phyloP scores from a whole-genome alignment of 2,888 invertebrate genomes.

The Philonicus albiceps region DNA sequence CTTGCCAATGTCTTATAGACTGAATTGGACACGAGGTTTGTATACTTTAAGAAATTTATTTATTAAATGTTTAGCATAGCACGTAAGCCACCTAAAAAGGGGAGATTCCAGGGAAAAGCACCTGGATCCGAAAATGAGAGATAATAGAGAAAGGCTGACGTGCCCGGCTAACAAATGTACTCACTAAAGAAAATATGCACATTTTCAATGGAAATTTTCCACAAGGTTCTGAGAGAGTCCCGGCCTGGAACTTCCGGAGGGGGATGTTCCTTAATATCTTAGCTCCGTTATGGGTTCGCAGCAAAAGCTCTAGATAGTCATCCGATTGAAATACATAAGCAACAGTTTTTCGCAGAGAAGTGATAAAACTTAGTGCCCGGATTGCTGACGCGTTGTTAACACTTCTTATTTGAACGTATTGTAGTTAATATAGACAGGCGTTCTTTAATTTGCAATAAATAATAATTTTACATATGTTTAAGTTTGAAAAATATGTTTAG shows the following conservation, averaged over 20 bases:
- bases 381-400: conserved; percentile 60
- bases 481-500: background rate
- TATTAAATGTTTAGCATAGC: background rate
- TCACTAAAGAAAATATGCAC: background rate
- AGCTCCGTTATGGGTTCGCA: background rate
- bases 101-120: background rate
- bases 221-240: background rate
- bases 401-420: conserved; percentile 51
- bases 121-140: background rate
- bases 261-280: background rate
- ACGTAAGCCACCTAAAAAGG: conserved; percentile 12
- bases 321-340: background rate
- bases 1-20: background rate
- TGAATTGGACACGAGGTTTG: conserved; percentile 24
- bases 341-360: conserved; percentile 26
- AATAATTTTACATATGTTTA: background rate
- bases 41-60: background rate
- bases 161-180: background rate
- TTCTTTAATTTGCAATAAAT: background rate
- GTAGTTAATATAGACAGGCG: conserved; percentile 45
- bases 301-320: conserved; percentile 8
- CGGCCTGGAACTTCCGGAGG: background rate
- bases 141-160: background rate
- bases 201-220: background rate
- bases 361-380: conserved; percentile 58